Evolutionary conservation across 1,140 invertebrate species (phyloP).

Genomic region (Choristoneura fumiferana): DNA sequence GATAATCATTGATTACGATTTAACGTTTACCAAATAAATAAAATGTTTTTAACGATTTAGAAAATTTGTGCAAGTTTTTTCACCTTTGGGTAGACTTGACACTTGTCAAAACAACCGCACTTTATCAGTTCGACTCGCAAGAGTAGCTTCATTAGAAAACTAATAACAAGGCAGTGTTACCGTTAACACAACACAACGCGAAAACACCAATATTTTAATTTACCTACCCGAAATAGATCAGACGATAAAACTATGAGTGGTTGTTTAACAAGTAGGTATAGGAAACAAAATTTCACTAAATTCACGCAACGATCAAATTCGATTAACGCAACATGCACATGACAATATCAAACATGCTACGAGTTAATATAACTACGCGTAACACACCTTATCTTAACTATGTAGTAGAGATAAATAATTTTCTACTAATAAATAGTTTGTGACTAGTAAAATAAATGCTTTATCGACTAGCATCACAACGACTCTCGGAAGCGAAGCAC

Average conservation of each 20-base stretch:
- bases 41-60: slow-evolving; percentile 1
- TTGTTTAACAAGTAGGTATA: slow-evolving; percentile 6
- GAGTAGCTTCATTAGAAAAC: neutral
- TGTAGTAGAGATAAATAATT: slow-evolving; percentile 22
- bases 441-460: slow-evolving; percentile 28
- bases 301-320: neutral
- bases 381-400: slow-evolving; percentile 14
- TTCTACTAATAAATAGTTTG: slow-evolving; percentile 21
- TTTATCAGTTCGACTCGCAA: neutral
- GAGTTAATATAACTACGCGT: slow-evolving; percentile 14
- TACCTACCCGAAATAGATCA: neutral
- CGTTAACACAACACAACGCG: slow-evolving; percentile 5
- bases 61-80: neutral
- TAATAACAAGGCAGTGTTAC: slow-evolving; percentile 15
- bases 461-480: slow-evolving; percentile 35
- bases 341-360: slow-evolving; percentile 24
- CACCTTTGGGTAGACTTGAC: slow-evolving; percentile 1
- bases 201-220: slow-evolving; percentile 11
- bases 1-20: slow-evolving; percentile 4
- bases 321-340: slow-evolving; percentile 14
- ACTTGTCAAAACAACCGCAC: neutral
- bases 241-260: neutral
- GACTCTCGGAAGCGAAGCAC: slow-evolving; percentile 33
- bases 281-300: neutral
- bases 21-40: neutral